Conservation (phyloP, 1,140 invertebrate species). For the Doryteuthis pealeii region DNA sequence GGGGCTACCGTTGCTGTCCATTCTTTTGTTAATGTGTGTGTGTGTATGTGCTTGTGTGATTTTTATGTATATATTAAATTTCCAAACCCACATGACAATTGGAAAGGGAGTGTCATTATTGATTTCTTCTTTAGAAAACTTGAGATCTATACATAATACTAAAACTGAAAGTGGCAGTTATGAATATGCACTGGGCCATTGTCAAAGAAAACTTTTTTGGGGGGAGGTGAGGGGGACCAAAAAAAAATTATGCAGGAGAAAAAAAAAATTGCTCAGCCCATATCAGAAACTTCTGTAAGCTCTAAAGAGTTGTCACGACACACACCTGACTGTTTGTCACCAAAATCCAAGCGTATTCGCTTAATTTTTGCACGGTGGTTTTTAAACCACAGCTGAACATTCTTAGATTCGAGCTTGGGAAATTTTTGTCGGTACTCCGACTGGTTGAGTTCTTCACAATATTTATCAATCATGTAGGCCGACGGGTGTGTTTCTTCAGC, state of each 20-base stretch:
- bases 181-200: neutral
- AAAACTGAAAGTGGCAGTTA: neutral
- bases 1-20: no score
- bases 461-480: slow-evolving; percentile 93
- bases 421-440: slow-evolving; percentile 94
- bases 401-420: slow-evolving; percentile 93
- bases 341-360: slow-evolving; percentile 64
- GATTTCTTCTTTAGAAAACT: neutral
- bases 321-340: slow-evolving; percentile 13
- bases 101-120: neutral
- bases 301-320: slow-evolving; percentile 7
- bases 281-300: slow-evolving; percentile 2
- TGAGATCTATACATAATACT: slow-evolving; percentile 10
- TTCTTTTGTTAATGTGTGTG: no score
- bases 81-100: slow-evolving; percentile 5
- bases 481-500: slow-evolving; percentile 96
- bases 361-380: slow-evolving; percentile 94
- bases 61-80: neutral
- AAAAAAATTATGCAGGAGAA: no score
- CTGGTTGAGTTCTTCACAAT: slow-evolving; percentile 89
- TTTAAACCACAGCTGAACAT: slow-evolving; percentile 91
- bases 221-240: no score
- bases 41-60: neutral
- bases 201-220: no score
- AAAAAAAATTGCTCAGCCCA: neutral